Conservation (phyloP, 2,113 vertebrate species). For the Archilochus colubris region DNA sequence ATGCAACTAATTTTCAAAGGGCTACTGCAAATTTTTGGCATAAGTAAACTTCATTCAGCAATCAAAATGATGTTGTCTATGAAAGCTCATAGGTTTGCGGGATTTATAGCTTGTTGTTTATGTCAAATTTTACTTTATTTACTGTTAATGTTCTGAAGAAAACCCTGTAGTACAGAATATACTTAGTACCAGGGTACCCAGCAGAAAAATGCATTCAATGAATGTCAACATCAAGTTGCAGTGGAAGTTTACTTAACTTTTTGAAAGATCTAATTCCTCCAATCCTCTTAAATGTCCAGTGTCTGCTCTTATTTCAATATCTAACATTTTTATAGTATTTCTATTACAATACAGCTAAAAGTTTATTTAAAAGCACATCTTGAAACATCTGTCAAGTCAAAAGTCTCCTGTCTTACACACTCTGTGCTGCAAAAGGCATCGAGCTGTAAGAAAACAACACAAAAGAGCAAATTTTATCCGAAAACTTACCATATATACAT, state of each 20-base stretch:
- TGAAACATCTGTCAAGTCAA: not conserved
- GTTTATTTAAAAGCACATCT: not conserved
- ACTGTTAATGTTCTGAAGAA: not conserved
- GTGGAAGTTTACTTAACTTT: not conserved
- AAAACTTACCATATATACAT: not conserved
- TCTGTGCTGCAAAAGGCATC: not conserved
- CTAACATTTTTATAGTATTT: not conserved
- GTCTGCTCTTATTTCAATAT: not conserved
- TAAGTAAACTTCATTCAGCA: not conserved
- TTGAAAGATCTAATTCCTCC: not conserved
- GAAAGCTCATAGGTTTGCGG: not conserved
- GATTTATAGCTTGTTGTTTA: not conserved
- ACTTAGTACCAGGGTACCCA: accelerated
- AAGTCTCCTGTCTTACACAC: not conserved
- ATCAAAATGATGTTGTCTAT: not conserved
- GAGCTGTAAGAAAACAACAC: not conserved
- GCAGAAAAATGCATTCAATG: not conserved
- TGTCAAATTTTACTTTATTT: not conserved
- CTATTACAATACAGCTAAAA: not conserved
- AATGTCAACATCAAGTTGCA: not conserved
- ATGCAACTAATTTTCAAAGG: not conserved
- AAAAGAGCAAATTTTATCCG: not conserved
- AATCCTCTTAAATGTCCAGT: not conserved
- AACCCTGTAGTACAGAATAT: not conserved
- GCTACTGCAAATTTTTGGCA: not conserved